A percentile compares a stretch with the other conserved stretches of the same genome.
These are phyloP conservation scores for Steinernema hermaphroditum DNA, from an alignment of 2,888 invertebrate species.

Conservation along the genomic window DNA sequence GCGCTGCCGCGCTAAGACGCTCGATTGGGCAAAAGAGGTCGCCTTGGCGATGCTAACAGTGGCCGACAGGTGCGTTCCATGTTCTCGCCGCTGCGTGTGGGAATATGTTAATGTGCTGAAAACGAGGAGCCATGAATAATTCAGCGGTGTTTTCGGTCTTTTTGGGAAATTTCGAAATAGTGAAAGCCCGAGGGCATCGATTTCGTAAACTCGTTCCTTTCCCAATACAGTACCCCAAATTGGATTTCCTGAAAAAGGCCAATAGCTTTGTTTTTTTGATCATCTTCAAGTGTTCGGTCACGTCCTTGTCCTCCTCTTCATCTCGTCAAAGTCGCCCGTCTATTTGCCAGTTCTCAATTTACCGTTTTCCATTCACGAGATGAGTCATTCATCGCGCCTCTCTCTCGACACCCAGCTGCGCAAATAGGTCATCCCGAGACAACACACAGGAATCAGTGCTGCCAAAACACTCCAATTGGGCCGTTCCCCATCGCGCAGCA, in stretches of 20 bases:
- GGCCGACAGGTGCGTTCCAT: too few species aligned
- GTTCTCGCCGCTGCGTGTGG: too few species aligned
- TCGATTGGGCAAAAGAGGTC: constrained; percentile 3
- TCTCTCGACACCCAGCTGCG: constrained; percentile 17
- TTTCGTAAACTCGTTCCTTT: too few species aligned
- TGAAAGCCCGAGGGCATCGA: too few species aligned
- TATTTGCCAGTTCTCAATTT: constrained; percentile 22
- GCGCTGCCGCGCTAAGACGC: background rate
- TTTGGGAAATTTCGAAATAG: too few species aligned
- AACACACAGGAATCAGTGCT: background rate
- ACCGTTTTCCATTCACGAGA: constrained; percentile 10
- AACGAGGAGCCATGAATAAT: too few species aligned
- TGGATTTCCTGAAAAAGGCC: too few species aligned
- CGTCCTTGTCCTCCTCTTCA: background rate
- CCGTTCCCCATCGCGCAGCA: background rate
- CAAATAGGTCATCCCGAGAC: constrained; percentile 4
- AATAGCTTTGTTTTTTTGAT: too few species aligned
- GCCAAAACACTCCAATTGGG: background rate
- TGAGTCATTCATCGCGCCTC: background rate
- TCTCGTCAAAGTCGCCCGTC: background rate
- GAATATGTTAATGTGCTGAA: too few species aligned
- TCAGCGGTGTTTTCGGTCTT: too few species aligned
- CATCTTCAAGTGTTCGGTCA: background rate
- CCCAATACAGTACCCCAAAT: too few species aligned
- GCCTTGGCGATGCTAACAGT: too few species aligned